Percentiles rank a stretch among this genome's conserved stretches.
Evolutionary conservation across 2,797 vertebrate species (phyloP).

Genomic region (Macropus fuliginosus): DNA sequence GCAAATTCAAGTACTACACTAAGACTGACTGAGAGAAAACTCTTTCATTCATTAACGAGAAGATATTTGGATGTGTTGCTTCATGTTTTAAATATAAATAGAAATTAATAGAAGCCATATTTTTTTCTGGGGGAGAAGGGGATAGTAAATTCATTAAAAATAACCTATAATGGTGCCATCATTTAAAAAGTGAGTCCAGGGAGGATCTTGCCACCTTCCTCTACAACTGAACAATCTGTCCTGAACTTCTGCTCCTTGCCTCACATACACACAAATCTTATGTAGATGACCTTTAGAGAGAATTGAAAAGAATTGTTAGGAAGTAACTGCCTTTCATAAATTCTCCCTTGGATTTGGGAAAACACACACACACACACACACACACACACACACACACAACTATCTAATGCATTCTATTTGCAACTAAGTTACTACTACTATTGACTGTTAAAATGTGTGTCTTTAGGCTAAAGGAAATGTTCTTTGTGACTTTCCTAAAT

Average conservation of each 20-base stretch:
- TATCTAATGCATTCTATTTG: background rate
- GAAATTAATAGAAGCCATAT: background rate
- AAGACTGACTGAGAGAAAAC: background rate
- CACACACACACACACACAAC: background rate
- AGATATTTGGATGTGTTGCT: background rate
- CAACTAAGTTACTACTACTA: background rate
- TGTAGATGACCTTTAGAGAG: constrained; percentile 34
- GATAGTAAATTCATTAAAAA: constrained; percentile 27
- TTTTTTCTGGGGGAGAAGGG: background rate
- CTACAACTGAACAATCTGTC: background rate
- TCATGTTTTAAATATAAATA: background rate
- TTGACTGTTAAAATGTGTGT: constrained; percentile 4
- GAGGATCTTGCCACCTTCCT: background rate
- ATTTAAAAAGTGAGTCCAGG: background rate
- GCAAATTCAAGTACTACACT: background rate
- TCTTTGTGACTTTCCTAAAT: constrained; percentile 35
- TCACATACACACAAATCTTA: background rate
- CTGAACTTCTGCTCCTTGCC: background rate
- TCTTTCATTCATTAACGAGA: background rate
- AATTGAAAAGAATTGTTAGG: background rate
- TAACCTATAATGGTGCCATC: background rate
- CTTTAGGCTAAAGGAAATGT: constrained; percentile 10
- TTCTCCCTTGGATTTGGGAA: background rate
- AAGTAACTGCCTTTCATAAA: constrained; percentile 5
- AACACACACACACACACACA: background rate